Conservation (phyloP, 1,140 invertebrate species). For the Drosophila fuyamai region DNA sequence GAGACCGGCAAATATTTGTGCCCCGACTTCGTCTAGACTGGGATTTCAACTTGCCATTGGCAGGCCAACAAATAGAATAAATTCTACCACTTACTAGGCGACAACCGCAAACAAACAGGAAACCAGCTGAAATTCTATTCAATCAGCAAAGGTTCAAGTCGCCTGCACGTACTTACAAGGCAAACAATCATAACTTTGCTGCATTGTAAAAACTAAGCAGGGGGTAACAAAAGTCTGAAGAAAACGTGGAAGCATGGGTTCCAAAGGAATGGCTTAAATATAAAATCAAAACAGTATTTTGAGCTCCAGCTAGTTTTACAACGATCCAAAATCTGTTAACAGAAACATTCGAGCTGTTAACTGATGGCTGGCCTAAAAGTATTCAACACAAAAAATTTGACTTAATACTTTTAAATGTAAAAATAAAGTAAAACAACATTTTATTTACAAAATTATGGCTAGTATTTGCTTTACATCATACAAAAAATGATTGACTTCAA, state of each 20-base stretch:
- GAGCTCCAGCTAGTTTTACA: background rate
- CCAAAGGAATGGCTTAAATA: background rate
- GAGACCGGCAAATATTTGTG: constrained; percentile 35
- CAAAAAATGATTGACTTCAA: too few species aligned
- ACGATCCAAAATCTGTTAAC: background rate
- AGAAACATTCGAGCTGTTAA: background rate
- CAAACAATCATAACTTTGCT: constrained; percentile 63
- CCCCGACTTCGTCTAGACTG: constrained; percentile 31
- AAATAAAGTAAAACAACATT: background rate
- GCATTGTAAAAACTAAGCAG: constrained; percentile 10
- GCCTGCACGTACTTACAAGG: constrained; percentile 58
- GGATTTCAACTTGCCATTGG: constrained; percentile 46
- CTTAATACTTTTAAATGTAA: background rate
- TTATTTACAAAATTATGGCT: background rate
- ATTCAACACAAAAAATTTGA: constrained; percentile 9
- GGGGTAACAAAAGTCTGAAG: background rate
- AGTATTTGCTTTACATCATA: too few species aligned
- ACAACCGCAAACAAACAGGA: constrained; percentile 58
- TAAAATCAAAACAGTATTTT: constrained; percentile 1
- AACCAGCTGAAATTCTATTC: constrained; percentile 34
- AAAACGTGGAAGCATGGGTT: background rate
- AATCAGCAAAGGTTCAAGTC: constrained; percentile 28
- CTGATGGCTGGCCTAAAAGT: constrained; percentile 21
- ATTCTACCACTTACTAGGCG: constrained; percentile 47
- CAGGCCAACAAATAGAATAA: constrained; percentile 15